Evolutionary conservation across 2,888 invertebrate genomes (phyloP), one percentile per base, ranked within the genome.

Genomic region (Orgyia antiqua): DNA sequence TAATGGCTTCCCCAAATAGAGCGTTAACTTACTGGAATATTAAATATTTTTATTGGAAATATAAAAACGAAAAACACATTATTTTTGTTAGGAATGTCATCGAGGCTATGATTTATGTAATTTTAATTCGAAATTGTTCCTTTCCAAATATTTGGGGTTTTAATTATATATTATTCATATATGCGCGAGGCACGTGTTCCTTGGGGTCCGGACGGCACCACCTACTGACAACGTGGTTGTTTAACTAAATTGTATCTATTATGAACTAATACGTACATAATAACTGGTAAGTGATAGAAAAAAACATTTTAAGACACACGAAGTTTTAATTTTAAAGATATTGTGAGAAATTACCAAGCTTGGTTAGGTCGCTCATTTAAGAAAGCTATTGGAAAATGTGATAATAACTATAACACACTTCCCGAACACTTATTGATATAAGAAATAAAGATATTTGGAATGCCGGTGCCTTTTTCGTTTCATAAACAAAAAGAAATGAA

Each of bases 1-100:
- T 52, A 52, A 48, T 52, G 38, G 26, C 19, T 15, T 18, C 35
- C 24, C 21, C 17, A 48, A 41, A 43, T 33, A 12, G 8, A 26
- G 17, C 10, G 33, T 11, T 13, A 29, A 21, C 10, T 15, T 10
- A n/a, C 10, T 3, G 10, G 15, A 3, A 15, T 7, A 10, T 4
- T 11, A 24, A 25, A 15, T 9, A 20, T 5, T 20, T 25, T 19
- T 15, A 15, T 15, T 15, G 6, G 5, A 15, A 10, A 13, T 27
- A 17, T 6, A 10, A n/a, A 10, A 10, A 19, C 17, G 10, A 29
- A 21, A 15, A 19, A 9, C 10, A 21, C 9, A 13, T n/a, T 23
- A 11, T 18, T 13, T 10, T 27, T 18, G 12, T 8, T 23, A 19
- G 15, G 21, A 27, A 27, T 12, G 18, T 27, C 26, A 34, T 13